Base-by-base conservation (phyloP, 64 coral and sea anemone species). In the Pocillopora verrucosa region DNA sequence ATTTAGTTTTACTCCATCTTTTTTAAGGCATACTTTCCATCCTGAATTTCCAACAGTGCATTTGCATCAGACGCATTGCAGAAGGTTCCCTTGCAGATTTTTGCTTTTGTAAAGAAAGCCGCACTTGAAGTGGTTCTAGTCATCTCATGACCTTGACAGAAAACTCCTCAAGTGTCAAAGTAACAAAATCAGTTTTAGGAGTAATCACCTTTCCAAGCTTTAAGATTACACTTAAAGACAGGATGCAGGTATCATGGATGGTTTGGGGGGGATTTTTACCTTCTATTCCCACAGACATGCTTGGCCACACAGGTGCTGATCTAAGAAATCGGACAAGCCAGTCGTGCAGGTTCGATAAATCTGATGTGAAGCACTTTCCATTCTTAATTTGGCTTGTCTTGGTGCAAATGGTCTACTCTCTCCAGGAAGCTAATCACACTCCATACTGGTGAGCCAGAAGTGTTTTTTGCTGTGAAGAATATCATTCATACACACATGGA, bases 281-380 rank as follows among this genome's bases (percentile, higher is more conserved):
- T 80, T 80, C 58, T 80, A 80, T 80, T 92, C 75, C 88, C 72
- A 74, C 78, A 56, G 41, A 62, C 67, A 75, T 72, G 38, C 41
- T 78, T 78, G 25, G n/a, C n/a, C n/a, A n/a, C n/a, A n/a, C 72
- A 35, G 60, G 88, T 59, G 77, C 88, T 90, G 61, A 79, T 78
- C 72, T n/a, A 86, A 69, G 64, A 63, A 79, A 68, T 57, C 80
- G 63, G 75, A 19, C 65, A 64, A 60, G 75, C 90, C 89, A 10
- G 36, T 77, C 58, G 59, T 56, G 70, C 72, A 37, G 37, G 76
- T n/a, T 94, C 92, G 16, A 89, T 80, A 84, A 93, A 94, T 45
- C 78, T 74, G 34, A 94, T 80, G 72, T 94, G 87, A 77, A 89
- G 80, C 37, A 94, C 88, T 84, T 90, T 94, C 92, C 92, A 94